These are phyloP conservation scores for Melipona quadrifasciata DNA, from an alignment of 1,140 invertebrate genomes.

Conservation along the genomic window DNA sequence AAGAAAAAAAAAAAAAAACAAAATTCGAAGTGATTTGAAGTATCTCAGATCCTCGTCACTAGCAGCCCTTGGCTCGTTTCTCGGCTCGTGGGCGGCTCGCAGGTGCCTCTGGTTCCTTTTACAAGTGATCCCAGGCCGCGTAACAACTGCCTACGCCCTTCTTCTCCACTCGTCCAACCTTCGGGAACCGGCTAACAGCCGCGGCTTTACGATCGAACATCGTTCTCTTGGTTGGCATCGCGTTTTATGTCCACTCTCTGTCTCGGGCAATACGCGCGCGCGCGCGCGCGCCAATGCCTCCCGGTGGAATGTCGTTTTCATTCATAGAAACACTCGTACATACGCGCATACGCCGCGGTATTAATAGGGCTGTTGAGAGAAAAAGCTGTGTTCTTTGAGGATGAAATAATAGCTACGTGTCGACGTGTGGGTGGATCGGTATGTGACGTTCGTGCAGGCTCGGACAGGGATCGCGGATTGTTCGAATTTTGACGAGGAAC, in stretches of 20 bases:
- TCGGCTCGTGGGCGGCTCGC: slow-evolving; percentile 75
- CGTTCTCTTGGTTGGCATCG: slow-evolving; percentile 25
- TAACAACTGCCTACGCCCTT: slow-evolving; percentile 67
- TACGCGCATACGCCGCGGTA: background rate
- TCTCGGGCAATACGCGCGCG: too few species aligned
- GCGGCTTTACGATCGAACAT: slow-evolving; percentile 38
- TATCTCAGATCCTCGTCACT: too few species aligned
- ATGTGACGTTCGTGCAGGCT: background rate
- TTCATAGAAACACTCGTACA: background rate
- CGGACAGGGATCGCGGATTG: too few species aligned
- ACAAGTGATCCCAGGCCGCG: slow-evolving; percentile 55
- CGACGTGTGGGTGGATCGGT: background rate
- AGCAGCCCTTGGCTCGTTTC: slow-evolving; percentile 41
- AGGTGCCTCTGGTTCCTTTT: slow-evolving; percentile 75
- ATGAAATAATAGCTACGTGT: background rate
- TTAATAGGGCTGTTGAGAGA: background rate
- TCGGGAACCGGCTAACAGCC: slow-evolving; percentile 40
- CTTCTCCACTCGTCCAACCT: slow-evolving; percentile 37
- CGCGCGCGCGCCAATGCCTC: background rate
- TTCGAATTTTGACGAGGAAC: too few species aligned
- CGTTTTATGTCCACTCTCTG: slow-evolving; percentile 21
- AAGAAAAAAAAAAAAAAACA: too few species aligned
- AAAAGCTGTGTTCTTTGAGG: background rate
- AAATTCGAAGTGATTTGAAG: too few species aligned
- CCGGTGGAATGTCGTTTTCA: slow-evolving; percentile 14